Evolutionary conservation across 2,113 vertebrate species (phyloP).

Genomic region (Albula goreensis): DNA sequence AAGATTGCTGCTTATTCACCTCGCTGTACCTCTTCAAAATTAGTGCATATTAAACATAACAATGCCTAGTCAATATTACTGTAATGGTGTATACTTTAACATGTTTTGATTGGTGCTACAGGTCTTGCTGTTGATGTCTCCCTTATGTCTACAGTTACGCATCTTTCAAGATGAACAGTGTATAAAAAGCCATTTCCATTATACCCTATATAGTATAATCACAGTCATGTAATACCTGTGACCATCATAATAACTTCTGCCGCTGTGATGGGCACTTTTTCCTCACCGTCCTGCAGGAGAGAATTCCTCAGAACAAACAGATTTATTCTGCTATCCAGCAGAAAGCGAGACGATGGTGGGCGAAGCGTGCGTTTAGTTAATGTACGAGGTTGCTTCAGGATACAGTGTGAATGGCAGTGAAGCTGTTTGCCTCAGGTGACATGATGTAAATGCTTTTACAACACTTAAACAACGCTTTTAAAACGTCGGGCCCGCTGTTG

Average conservation of each 20-base stretch:
- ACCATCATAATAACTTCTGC: not conserved
- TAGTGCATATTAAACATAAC: too few species aligned
- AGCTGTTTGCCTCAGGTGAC: slow-evolving; percentile 46
- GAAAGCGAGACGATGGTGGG: not conserved
- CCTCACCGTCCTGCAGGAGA: not conserved
- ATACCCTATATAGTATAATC: not conserved
- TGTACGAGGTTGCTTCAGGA: slow-evolving; percentile 28
- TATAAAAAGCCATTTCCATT: not conserved
- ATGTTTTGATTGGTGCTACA: too few species aligned
- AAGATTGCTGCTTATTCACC: too few species aligned
- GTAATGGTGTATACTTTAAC: too few species aligned
- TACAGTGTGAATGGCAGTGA: slow-evolving; percentile 34
- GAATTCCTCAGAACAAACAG: not conserved
- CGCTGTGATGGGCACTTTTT: not conserved
- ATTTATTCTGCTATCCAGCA: not conserved
- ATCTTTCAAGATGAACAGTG: not conserved
- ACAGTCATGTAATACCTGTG: not conserved
- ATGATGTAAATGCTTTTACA: slow-evolving; percentile 62
- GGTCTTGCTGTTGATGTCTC: too few species aligned
- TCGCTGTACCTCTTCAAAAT: not conserved
- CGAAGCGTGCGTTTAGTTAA: not conserved
- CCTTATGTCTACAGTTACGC: too few species aligned
- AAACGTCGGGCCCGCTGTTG: slow-evolving; percentile 52
- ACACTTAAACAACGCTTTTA: slow-evolving; percentile 48
- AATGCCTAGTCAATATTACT: not conserved